These are phyloP conservation scores for Epinephelus lanceolatus DNA, from an alignment of 2,113 vertebrate species.

Conservation along the genomic window DNA sequence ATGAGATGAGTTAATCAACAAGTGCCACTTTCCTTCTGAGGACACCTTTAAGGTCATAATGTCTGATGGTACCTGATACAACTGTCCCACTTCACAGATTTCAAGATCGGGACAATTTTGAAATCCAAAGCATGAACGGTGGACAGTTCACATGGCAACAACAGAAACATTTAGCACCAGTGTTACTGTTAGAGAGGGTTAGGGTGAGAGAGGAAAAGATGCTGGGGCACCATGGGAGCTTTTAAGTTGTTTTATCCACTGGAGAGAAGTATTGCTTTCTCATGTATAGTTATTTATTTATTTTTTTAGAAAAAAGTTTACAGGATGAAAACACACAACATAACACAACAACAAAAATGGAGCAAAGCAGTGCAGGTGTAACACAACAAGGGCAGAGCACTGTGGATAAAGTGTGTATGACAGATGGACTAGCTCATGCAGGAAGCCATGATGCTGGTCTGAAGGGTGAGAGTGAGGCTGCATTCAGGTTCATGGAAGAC, in stretches of 20 bases:
- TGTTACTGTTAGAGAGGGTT: constrained; percentile 45
- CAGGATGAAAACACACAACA: constrained; percentile 44
- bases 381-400: constrained; percentile 19
- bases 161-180: constrained; percentile 47
- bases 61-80: constrained; percentile 47
- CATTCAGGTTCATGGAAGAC: constrained; percentile 43
- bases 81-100: constrained; percentile 25
- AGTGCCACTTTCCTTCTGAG: constrained; percentile 15
- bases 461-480: constrained; percentile 21
- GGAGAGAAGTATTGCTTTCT: constrained; percentile 33
- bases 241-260: constrained; percentile 45
- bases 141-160: constrained; percentile 67
- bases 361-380: constrained; percentile 38
- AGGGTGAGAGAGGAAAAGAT: constrained; percentile 40
- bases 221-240: constrained; percentile 38
- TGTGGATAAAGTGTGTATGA: constrained; percentile 14
- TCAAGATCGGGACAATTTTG: constrained; percentile 32
- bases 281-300: constrained; percentile 34
- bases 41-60: background rate
- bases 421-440: constrained; percentile 67
- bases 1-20: constrained; percentile 47
- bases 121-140: constrained; percentile 41
- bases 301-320: constrained; percentile 15
- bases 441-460: constrained; percentile 38
- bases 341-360: constrained; percentile 31